These are phyloP conservation scores for Isoperla grammatica DNA, from an alignment of 2,888 invertebrate genomes.

Conservation along the genomic window DNA sequence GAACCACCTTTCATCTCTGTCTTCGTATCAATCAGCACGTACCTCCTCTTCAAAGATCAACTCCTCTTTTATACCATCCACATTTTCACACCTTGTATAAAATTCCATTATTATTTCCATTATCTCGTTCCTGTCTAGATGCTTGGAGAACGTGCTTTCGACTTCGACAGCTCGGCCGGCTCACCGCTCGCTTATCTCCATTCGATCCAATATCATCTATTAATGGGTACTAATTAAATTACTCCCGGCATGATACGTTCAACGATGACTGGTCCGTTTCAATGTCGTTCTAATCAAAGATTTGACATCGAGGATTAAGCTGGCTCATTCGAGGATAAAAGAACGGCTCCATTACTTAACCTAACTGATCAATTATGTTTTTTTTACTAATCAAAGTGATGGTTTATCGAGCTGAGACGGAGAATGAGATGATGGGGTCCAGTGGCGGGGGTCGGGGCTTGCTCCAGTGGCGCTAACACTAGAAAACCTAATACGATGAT, in stretches of 20 bases:
- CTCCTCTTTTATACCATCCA: not conserved
- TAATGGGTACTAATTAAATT: conserved; percentile 16
- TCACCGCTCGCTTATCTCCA: conserved; percentile 1
- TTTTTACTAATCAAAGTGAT: conserved; percentile 9
- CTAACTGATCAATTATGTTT: conserved; percentile 3
- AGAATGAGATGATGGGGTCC: not conserved
- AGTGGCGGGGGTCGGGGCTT: too few relatives aligned
- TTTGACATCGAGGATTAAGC: conserved; percentile 11
- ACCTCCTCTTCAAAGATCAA: not conserved
- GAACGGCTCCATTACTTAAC: not conserved
- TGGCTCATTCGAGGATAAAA: conserved; percentile 3
- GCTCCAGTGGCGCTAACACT: too few relatives aligned
- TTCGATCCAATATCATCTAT: conserved; percentile 8
- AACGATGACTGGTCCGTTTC: conserved; percentile 4
- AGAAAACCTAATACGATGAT: too few relatives aligned
- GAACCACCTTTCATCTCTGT: too few relatives aligned
- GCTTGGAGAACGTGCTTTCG: too few relatives aligned
- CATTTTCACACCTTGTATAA: not conserved
- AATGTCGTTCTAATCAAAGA: not conserved
- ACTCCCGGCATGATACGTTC: conserved; percentile 4
- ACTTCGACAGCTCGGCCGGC: too few relatives aligned
- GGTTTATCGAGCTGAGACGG: conserved; percentile 1
- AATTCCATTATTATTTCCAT: not conserved
- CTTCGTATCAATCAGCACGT: too few relatives aligned
- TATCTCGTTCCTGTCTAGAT: not conserved